Evolutionary conservation across 2,888 invertebrate species (phyloP).

Genomic region (Dryocosmus kuriphilus): DNA sequence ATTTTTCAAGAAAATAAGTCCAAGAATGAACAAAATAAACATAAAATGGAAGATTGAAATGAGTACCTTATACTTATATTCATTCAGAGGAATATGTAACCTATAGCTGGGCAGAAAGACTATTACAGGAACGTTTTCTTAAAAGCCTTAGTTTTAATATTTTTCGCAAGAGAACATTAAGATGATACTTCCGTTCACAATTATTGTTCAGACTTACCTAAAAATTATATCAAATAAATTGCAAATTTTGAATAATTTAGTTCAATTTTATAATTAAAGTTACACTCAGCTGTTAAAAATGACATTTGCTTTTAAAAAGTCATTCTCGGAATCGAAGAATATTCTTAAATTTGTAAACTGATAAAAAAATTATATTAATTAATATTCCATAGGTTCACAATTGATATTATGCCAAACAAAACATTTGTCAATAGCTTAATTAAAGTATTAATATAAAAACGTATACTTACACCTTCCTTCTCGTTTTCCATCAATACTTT

Average conservation of each 20-base stretch:
- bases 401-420: not conserved
- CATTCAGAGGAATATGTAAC: constrained; percentile 19
- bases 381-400: not conserved
- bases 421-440: not conserved
- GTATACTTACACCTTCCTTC: constrained; percentile 93
- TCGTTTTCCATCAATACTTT: constrained; percentile 99
- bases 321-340: not conserved
- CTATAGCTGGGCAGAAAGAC: constrained; percentile 24
- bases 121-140: constrained; percentile 33
- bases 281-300: constrained; percentile 4
- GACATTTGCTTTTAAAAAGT: not conserved
- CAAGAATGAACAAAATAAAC: constrained; percentile 15
- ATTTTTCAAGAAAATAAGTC: not conserved
- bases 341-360: not conserved
- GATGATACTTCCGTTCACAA: constrained; percentile 20
- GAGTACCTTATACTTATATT: constrained; percentile 33
- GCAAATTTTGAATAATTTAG: constrained; percentile 3
- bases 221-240: constrained; percentile 19
- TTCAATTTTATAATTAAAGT: constrained; percentile 4
- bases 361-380: too few relatives aligned
- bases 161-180: constrained; percentile 34
- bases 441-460: not conserved
- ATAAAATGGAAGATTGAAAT: constrained; percentile 4
- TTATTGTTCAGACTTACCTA: constrained; percentile 28
- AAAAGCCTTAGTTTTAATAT: constrained; percentile 12